Conservation (phyloP, 2,888 invertebrate species). For the Alviniconcha strummeri region DNA sequence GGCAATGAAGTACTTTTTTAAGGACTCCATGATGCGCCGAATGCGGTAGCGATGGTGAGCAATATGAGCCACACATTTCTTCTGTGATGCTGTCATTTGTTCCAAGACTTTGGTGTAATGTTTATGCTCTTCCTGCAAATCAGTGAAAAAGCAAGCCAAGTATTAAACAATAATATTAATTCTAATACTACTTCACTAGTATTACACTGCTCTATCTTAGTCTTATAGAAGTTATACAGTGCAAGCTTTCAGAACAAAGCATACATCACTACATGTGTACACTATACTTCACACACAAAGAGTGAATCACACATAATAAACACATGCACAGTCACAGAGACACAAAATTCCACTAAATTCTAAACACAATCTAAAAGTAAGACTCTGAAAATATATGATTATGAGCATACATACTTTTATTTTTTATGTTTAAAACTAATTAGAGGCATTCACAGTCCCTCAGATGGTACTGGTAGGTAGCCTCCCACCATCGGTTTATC, state of each 20-base stretch:
- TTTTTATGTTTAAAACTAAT: too few species aligned
- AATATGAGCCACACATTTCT: conserved; percentile 88
- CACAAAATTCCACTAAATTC: too few species aligned
- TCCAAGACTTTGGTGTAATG: conserved; percentile 90
- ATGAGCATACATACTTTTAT: too few species aligned
- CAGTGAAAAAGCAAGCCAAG: not conserved
- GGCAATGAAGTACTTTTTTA: conserved; percentile 81
- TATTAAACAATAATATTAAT: not conserved
- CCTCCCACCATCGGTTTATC: too few species aligned
- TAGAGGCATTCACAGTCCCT: too few species aligned
- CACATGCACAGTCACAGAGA: not conserved
- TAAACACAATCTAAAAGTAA: too few species aligned
- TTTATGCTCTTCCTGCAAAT: conserved; percentile 83
- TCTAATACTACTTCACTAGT: too few species aligned
- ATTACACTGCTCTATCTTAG: too few species aligned
- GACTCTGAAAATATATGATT: too few species aligned
- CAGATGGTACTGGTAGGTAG: too few species aligned
- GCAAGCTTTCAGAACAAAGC: not conserved
- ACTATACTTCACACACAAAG: not conserved
- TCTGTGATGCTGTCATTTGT: conserved; percentile 86
- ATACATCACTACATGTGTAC: not conserved
- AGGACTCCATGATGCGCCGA: conserved; percentile 84
- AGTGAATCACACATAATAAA: not conserved
- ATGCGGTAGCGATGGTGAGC: conserved; percentile 94
- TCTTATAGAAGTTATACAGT: not conserved